These are phyloP conservation scores for Rhagium mordax DNA, from an alignment of 2,888 invertebrate genomes.

Conservation along the genomic window DNA sequence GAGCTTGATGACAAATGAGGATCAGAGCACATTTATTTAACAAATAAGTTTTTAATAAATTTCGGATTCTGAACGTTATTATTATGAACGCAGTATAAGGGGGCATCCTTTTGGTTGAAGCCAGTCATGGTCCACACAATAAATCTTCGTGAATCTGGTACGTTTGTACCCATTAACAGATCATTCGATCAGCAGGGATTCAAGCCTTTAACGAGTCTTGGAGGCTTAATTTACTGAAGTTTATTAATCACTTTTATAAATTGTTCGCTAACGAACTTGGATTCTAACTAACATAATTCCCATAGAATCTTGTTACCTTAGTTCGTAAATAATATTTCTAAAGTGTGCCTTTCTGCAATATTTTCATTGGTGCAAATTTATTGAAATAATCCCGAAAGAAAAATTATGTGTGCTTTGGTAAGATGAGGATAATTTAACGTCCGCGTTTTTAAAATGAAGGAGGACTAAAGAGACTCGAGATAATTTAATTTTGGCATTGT, in stretches of 20 bases:
- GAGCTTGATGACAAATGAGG: no score
- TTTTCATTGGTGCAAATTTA: neutral
- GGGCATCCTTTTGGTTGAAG: no score
- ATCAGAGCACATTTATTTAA: no score
- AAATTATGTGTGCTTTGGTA: neutral
- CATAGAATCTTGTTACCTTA: no score
- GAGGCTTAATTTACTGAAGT: neutral
- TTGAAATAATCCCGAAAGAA: neutral
- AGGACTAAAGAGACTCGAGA: neutral
- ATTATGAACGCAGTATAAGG: no score
- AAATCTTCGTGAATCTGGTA: neutral
- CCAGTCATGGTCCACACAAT: neutral
- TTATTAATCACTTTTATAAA: neutral
- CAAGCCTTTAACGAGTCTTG: neutral
- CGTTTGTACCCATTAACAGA: neutral
- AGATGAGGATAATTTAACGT: neutral
- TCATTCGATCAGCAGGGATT: neutral
- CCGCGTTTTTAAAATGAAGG: neutral
- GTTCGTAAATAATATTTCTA: no score
- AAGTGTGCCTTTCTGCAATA: no score
- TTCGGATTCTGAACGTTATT: no score
- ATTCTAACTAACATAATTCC: no score
- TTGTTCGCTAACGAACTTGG: no score
- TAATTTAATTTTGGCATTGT: neutral
- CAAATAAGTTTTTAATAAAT: no score